Percentiles rank a stretch among this genome's conserved stretches.
These are phyloP conservation scores for Nematolebias whitei DNA, from an alignment of 2,113 vertebrate genomes.

Conservation along the genomic window DNA sequence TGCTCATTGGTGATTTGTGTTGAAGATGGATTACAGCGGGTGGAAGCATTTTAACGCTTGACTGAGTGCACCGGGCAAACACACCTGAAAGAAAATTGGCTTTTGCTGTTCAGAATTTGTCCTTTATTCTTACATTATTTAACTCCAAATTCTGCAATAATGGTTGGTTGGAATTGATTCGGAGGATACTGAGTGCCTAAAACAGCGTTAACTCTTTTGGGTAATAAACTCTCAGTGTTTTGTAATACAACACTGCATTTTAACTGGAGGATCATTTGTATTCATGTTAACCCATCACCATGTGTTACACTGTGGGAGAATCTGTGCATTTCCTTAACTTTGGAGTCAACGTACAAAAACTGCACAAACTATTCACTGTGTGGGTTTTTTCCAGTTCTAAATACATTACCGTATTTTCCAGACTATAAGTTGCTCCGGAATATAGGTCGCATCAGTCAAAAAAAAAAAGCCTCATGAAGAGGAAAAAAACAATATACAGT, in stretches of 20 bases:
- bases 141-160: conserved; percentile 4
- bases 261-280: neutral
- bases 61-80: conserved; percentile 15
- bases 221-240: neutral
- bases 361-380: neutral
- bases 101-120: conserved; percentile 1
- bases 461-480: too few species aligned
- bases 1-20: conserved; percentile 42
- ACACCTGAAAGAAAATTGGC: conserved; percentile 11
- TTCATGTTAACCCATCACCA: neutral
- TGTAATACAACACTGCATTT: neutral
- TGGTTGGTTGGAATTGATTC: neutral
- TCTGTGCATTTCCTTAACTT: too few species aligned
- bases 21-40: conserved; percentile 47
- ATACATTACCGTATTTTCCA: too few species aligned
- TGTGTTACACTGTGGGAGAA: too few species aligned
- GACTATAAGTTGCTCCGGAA: too few species aligned
- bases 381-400: neutral
- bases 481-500: too few species aligned
- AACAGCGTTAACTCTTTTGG: neutral
- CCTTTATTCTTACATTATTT: conserved; percentile 12
- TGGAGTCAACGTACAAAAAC: too few species aligned
- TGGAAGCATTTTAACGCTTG: conserved; percentile 27
- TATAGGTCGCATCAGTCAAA: too few species aligned
- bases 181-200: neutral